Conservation (phyloP, 2,113 vertebrate genomes). For the Pavo muticus region DNA sequence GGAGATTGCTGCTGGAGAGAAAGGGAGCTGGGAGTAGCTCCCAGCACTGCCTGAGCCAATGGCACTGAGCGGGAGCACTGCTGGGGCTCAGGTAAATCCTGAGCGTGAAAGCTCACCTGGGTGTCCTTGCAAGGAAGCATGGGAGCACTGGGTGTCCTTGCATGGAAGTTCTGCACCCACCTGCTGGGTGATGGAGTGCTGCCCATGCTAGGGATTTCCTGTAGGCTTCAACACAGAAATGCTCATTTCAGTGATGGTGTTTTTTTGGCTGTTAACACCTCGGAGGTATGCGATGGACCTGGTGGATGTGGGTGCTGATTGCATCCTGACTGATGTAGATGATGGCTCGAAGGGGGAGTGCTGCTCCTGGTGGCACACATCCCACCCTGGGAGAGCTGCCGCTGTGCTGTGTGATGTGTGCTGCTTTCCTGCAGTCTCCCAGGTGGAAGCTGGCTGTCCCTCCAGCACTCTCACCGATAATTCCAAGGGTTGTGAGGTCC, state of each 20-base stretch:
- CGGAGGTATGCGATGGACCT: rapidly evolving
- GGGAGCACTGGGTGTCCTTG: background rate
- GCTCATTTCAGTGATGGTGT: rapidly evolving
- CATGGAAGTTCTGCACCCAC: background rate
- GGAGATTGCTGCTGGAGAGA: background rate
- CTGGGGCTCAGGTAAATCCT: rapidly evolving
- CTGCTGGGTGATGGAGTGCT: background rate
- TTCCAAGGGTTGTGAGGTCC: background rate
- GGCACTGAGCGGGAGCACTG: rapidly evolving
- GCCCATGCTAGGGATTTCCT: background rate
- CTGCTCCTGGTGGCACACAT: rapidly evolving
- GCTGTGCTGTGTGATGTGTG: background rate
- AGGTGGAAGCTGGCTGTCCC: background rate
- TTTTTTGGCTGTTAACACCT: background rate
- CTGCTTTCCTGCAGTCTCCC: background rate
- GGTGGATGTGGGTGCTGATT: background rate
- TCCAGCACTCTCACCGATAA: background rate
- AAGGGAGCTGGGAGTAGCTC: conserved; percentile 1
- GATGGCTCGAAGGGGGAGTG: background rate
- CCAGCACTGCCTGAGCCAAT: background rate
- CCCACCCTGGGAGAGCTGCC: background rate
- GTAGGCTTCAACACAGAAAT: background rate
- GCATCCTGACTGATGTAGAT: background rate
- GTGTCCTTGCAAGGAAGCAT: background rate
- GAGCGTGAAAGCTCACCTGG: no score